phyloP scores from a whole-genome alignment of 2,797 vertebrate species.

The Adelosebastes latens region DNA sequence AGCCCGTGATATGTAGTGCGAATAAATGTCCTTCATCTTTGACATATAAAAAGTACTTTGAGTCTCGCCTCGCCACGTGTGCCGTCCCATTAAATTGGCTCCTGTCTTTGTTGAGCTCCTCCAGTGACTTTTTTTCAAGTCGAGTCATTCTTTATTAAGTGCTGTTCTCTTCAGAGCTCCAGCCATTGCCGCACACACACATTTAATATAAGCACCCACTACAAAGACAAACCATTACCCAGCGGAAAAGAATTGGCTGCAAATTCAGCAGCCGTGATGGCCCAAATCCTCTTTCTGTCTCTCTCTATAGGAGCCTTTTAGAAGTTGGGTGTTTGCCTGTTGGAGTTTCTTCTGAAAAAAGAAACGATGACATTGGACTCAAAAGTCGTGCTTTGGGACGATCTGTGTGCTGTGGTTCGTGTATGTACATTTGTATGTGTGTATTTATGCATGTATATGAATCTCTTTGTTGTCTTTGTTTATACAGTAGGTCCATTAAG shows the following conservation, averaged over 20 bases:
- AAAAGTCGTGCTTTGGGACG: conserved; percentile 68
- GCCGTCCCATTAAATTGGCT: conserved; percentile 53
- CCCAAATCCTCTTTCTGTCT: conserved; percentile 45
- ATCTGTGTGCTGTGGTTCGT: conserved; percentile 49
- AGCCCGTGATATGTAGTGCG: conserved; percentile 58
- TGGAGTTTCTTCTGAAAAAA: conserved; percentile 55
- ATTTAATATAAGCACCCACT: conserved; percentile 52
- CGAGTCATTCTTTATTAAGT: conserved; percentile 64
- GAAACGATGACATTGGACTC: conserved; percentile 54
- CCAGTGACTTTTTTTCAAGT: conserved; percentile 57
- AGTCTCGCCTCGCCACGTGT: conserved; percentile 39
- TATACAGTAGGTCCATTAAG: conserved; percentile 59
- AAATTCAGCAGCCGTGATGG: conserved; percentile 49
- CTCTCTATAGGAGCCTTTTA: conserved; percentile 32
- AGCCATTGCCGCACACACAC: conserved; percentile 25
- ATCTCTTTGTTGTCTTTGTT: conserved; percentile 46
- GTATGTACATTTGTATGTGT: conserved; percentile 53
- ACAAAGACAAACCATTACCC: conserved; percentile 67
- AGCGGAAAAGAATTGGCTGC: conserved; percentile 47
- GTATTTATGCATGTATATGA: conserved; percentile 22
- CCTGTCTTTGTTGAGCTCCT: conserved; percentile 48
- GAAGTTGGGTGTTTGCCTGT: conserved; percentile 54
- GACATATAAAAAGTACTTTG: conserved; percentile 49
- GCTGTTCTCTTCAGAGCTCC: conserved; percentile 52
- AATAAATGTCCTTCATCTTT: conserved; percentile 55